A percentile compares a stretch with the other conserved stretches of the same genome.
Evolutionary conservation across 2,797 vertebrate species (phyloP).

Genomic region (Hoplostethus atlanticus): DNA sequence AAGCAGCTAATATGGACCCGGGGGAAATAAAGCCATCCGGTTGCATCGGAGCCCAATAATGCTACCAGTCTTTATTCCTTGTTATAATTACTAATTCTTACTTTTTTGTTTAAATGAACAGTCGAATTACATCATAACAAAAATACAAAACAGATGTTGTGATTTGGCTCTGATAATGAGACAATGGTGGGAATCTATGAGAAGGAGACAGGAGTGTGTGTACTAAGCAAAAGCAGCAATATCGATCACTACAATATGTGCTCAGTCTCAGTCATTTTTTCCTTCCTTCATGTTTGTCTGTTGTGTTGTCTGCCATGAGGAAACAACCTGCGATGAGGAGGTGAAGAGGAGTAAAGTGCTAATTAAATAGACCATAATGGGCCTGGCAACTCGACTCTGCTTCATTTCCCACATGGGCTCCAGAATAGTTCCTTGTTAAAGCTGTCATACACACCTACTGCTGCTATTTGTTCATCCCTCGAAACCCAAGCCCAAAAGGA

Average conservation of each 20-base stretch:
- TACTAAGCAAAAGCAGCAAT: no score
- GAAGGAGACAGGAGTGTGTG: no score
- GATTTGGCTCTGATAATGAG: no score
- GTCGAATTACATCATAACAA: neutral
- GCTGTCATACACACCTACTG: conserved; percentile 46
- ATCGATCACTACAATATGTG: no score
- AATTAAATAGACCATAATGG: conserved; percentile 69
- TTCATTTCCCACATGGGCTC: conserved; percentile 45
- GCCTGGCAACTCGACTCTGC: conserved; percentile 50
- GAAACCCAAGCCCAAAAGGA: conserved; percentile 27
- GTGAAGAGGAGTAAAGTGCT: conserved; percentile 41
- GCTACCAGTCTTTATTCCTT: neutral
- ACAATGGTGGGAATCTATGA: no score
- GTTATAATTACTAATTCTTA: neutral
- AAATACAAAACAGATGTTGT: no score
- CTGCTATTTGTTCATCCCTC: conserved; percentile 44
- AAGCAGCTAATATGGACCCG: conserved; percentile 24
- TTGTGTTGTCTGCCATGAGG: conserved; percentile 8
- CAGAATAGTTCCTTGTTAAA: conserved; percentile 45
- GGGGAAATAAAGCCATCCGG: conserved; percentile 5
- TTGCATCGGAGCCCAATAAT: no score
- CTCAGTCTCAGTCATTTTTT: neutral
- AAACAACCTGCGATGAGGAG: conserved; percentile 21
- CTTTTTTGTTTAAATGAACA: neutral
- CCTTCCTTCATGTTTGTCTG: conserved; percentile 15